Base-by-base conservation (phyloP, 2,113 vertebrate species). In the Pterocles orientalis region DNA sequence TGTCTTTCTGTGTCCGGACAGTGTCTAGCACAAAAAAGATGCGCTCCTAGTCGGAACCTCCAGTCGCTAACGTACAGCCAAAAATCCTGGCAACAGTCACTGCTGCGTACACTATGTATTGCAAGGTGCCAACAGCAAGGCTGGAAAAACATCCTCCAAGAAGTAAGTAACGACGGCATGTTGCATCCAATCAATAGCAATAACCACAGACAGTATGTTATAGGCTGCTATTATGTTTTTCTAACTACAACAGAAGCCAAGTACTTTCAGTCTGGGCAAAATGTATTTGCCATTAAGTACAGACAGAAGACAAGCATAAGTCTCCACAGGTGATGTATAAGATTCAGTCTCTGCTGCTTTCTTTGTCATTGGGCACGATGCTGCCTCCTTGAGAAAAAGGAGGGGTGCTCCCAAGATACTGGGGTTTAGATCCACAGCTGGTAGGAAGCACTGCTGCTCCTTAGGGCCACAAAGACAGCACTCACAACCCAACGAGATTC, bases 131-230 rank as follows among this genome's bases (percentile, higher is more conserved):
- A 68, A 60, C 33, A 75, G 18, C 29, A 41, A 83, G 82, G 36
- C 56, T 76, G 26, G 34, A 33, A 88, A 76, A 83, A 75, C 24
- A 33, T 28, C n/a, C 31, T 76, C 18, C 21, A 25, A 51, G 39
- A 62, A 64, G 53, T 12, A 73, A 64, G 14, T 10, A 71, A 65
- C 16, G 51, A 39, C 0, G 1, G 23, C 25, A 41, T 0, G 0
- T 23, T 64, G 31, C 34, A 36, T 25, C 39, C 34, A 64, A 43
- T 58, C 62, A 51, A 50, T 54, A 2, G 1, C 61, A 89, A 28
- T 47, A 91, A 91, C 34, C 25, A 58, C 3, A 2, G 45, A 4
- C 58, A 31, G n/a, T 43, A 33, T 65, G 77, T 77, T 41, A 48
- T 13, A 78, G 60, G 25, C 25, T 88, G 60, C 34, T 94, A 9